These are phyloP conservation scores for Junco hyemalis DNA, from an alignment of 2,113 vertebrate species.

Conservation along the genomic window DNA sequence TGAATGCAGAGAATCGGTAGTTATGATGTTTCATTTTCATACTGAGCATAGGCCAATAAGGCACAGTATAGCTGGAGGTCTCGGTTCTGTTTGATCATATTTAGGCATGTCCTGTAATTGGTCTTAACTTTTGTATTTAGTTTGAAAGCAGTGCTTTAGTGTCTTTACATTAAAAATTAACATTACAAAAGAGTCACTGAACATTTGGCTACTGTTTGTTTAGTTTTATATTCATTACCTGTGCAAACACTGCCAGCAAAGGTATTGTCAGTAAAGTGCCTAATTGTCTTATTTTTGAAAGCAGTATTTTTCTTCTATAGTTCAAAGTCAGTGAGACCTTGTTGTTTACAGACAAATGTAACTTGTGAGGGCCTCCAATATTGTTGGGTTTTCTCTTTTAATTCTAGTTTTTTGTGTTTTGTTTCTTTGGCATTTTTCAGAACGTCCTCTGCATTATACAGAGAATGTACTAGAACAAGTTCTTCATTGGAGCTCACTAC, in stretches of 20 bases:
- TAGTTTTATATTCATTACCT: background rate
- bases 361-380: background rate
- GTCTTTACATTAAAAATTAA: background rate
- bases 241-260: background rate
- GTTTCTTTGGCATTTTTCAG: slow-evolving; percentile 64
- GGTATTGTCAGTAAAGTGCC: background rate
- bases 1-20: background rate
- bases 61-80: background rate
- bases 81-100: background rate
- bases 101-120: background rate
- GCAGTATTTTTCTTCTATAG: background rate
- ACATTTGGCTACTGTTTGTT: background rate
- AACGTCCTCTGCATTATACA: slow-evolving; percentile 90
- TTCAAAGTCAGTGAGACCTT: background rate
- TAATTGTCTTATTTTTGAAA: background rate
- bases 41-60: background rate
- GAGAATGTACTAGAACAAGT: slow-evolving; percentile 93
- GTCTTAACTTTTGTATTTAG: background rate
- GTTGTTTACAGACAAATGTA: background rate
- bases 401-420: background rate
- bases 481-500: slow-evolving; percentile 88
- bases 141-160: background rate
- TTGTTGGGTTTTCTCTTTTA: background rate
- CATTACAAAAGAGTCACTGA: background rate
- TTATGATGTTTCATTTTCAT: background rate